Conservation (phyloP, 2,113 vertebrate species). For the Marmota flaviventris region DNA sequence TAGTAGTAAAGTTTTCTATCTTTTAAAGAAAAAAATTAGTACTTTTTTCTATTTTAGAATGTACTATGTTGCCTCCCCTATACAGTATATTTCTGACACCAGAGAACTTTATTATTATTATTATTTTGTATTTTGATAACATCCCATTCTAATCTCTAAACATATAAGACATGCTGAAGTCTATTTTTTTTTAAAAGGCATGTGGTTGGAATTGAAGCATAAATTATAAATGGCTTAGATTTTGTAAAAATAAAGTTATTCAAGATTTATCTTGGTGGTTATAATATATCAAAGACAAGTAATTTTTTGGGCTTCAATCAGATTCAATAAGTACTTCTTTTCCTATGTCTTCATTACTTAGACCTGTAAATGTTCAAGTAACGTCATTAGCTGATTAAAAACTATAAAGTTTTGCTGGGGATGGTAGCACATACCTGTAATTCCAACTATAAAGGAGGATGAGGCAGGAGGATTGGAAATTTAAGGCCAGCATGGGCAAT, state of each 20-base stretch:
- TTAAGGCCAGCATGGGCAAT: too few species aligned
- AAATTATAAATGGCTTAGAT: background rate
- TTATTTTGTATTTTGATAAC: background rate
- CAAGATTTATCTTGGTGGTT: background rate
- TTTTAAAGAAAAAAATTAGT: constrained; percentile 22
- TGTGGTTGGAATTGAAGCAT: background rate
- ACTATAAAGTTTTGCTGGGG: background rate
- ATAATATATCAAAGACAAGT: background rate
- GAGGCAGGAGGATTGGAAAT: too few species aligned
- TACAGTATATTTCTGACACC: background rate
- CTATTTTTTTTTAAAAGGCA: background rate
- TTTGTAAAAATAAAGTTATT: background rate
- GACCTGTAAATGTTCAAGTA: background rate
- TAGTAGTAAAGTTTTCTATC: background rate
- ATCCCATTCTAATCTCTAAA: constrained; percentile 13
- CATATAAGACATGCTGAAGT: background rate
- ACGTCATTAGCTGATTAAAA: background rate
- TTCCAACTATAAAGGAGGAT: too few species aligned
- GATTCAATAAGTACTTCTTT: constrained; percentile 23
- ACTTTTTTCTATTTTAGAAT: background rate
- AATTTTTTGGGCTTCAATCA: background rate
- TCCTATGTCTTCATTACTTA: background rate
- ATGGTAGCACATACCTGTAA: too few species aligned
- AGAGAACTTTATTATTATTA: background rate
- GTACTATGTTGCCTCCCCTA: background rate